Conservation (phyloP, 2,797 vertebrate genomes). For the Corythornis leucogaster region DNA sequence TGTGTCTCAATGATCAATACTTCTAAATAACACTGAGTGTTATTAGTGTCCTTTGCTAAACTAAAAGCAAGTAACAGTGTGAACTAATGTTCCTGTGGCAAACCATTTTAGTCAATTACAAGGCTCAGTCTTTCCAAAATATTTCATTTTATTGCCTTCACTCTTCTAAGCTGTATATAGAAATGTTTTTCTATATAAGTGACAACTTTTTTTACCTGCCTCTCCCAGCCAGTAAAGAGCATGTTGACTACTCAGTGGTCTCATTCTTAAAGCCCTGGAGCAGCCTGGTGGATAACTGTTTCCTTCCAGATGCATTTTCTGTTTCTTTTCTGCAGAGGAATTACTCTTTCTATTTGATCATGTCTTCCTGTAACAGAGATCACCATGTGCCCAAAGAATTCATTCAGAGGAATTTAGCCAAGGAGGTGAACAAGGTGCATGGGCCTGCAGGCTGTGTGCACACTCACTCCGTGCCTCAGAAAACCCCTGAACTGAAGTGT, state of each 20-base stretch:
- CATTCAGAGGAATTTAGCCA: background rate
- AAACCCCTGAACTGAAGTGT: background rate
- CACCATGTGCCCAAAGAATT: constrained; percentile 24
- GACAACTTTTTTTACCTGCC: background rate
- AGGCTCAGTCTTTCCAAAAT: background rate
- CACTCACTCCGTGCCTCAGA: background rate
- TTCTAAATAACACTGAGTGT: background rate
- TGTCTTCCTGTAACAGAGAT: background rate
- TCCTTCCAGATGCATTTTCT: background rate
- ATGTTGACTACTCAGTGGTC: background rate
- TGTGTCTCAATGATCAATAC: background rate
- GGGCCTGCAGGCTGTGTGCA: background rate
- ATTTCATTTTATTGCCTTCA: background rate
- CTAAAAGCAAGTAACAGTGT: background rate
- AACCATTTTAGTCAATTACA: background rate
- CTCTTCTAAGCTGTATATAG: background rate
- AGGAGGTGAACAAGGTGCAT: background rate
- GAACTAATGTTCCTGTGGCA: background rate
- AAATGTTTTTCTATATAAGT: background rate
- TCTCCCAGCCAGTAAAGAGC: background rate
- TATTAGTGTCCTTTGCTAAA: background rate
- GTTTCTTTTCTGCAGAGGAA: background rate
- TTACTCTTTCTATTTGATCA: background rate
- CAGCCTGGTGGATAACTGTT: background rate
- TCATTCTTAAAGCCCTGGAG: background rate